Conservation (phyloP, 2,797 vertebrate species). For the Helostoma temminkii region DNA sequence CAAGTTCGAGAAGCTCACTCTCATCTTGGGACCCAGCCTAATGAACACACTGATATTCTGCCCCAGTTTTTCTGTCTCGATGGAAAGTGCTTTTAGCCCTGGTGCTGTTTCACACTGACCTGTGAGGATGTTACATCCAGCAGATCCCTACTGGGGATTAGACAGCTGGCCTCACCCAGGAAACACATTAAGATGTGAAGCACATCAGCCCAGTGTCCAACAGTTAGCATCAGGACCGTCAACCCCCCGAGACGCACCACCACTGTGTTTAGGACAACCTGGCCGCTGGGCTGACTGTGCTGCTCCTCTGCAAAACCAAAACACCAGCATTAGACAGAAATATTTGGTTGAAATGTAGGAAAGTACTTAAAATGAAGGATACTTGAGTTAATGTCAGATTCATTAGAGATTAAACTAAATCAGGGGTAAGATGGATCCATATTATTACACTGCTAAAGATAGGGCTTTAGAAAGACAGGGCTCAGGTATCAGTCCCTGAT, state of each 20-base stretch:
- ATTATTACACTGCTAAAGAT: background rate
- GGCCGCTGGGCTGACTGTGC: slow-evolving; percentile 70
- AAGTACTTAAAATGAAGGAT: background rate
- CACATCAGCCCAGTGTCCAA: slow-evolving; percentile 92
- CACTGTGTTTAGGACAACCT: slow-evolving; percentile 83
- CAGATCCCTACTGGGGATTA: slow-evolving; percentile 81
- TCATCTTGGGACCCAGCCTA: slow-evolving; percentile 61
- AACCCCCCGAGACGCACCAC: slow-evolving; percentile 90
- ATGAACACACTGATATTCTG: slow-evolving; percentile 68
- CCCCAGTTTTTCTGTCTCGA: slow-evolving; percentile 52
- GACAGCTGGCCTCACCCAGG: slow-evolving; percentile 90
- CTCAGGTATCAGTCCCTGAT: background rate
- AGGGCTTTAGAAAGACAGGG: too few species aligned
- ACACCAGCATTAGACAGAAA: background rate
- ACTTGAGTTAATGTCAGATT: slow-evolving; percentile 1
- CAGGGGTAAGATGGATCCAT: background rate
- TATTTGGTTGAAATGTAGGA: background rate
- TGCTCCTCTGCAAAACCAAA: slow-evolving; percentile 86
- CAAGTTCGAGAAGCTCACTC: slow-evolving; percentile 59
- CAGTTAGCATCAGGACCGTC: slow-evolving; percentile 91
- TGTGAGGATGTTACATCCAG: slow-evolving; percentile 82
- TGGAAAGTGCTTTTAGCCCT: slow-evolving; percentile 46
- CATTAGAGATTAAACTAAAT: background rate
- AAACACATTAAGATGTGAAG: slow-evolving; percentile 89
- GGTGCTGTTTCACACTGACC: slow-evolving; percentile 78